phyloP scores from a whole-genome alignment of 2,797 vertebrate genomes.

The Poecilia wingei region DNA sequence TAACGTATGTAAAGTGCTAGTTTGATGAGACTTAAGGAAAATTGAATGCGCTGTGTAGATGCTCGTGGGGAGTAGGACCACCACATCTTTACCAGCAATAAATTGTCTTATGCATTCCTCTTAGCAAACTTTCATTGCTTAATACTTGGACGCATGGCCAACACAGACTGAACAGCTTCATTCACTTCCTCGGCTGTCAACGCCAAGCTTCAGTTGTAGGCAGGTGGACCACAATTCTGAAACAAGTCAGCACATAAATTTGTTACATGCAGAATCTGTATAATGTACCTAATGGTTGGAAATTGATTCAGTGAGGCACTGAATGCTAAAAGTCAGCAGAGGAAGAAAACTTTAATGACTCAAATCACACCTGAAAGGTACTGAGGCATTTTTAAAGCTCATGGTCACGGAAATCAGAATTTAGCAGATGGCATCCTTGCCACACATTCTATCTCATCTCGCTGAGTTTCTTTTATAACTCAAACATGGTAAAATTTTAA shows the following conservation, averaged over 20 bases:
- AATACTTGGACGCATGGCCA: too few species aligned
- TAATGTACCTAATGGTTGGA: not conserved
- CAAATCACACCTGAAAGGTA: not conserved
- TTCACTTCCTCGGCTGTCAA: too few species aligned
- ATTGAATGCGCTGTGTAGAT: too few species aligned
- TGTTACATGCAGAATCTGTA: not conserved
- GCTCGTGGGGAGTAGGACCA: too few species aligned
- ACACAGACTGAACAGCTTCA: too few species aligned
- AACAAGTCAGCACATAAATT: not conserved
- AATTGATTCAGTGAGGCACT: not conserved
- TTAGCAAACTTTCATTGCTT: too few species aligned
- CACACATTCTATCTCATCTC: conserved; percentile 34
- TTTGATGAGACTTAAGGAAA: too few species aligned
- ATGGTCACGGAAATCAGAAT: conserved; percentile 39
- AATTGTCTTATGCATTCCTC: too few species aligned
- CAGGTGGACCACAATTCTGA: too few species aligned
- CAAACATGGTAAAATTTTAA: conserved; percentile 44
- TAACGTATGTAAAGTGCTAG: too few species aligned
- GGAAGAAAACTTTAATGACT: not conserved
- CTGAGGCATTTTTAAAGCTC: not conserved
- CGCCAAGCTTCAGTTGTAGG: too few species aligned
- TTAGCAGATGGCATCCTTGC: conserved; percentile 43
- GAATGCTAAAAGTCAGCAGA: not conserved
- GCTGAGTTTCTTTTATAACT: conserved; percentile 50
- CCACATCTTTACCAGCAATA: too few species aligned